phyloP scores from a whole-genome alignment of 1,140 invertebrate genomes.

The Brachionus paranguensis region DNA sequence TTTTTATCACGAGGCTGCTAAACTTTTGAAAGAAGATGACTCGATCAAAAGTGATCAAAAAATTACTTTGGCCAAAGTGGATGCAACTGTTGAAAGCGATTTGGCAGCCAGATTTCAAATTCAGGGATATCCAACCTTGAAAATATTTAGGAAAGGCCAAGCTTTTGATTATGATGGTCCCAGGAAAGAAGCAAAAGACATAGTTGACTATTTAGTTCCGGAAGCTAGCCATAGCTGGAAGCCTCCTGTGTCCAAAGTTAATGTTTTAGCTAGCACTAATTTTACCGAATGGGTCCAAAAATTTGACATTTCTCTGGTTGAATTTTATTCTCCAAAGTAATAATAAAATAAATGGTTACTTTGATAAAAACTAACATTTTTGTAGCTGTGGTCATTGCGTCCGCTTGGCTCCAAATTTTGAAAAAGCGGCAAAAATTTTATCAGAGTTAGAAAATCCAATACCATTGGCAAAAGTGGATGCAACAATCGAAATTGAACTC shows the following conservation, averaged over 20 bases:
- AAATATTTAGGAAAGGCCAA: slow-evolving; percentile 82
- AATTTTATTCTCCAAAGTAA: slow-evolving; percentile 35
- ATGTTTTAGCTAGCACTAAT: background rate
- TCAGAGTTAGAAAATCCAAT: slow-evolving; percentile 55
- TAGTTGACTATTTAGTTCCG: slow-evolving; percentile 1
- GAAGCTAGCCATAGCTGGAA: slow-evolving; percentile 10
- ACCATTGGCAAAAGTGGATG: slow-evolving; percentile 92
- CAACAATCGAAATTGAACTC: slow-evolving; percentile 79
- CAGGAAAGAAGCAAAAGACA: background rate
- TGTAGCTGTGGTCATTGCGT: slow-evolving; percentile 66
- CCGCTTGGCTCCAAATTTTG: slow-evolving; percentile 87
- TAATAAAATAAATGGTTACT: background rate
- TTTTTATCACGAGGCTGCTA: slow-evolving; percentile 84
- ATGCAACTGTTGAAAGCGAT: slow-evolving; percentile 83
- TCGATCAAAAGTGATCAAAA: slow-evolving; percentile 43
- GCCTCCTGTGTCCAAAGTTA: background rate
- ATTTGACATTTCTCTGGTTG: slow-evolving; percentile 21
- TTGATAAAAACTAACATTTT: background rate
- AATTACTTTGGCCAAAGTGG: slow-evolving; percentile 89
- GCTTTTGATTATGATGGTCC: slow-evolving; percentile 12
- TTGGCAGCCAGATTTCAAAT: slow-evolving; percentile 80
- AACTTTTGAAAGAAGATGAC: background rate
- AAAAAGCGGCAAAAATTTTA: slow-evolving; percentile 67
- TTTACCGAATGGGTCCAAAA: slow-evolving; percentile 23
- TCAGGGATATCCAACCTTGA: slow-evolving; percentile 90